Conservation (phyloP, 2,113 vertebrate species). For the Hipposideros armiger region DNA sequence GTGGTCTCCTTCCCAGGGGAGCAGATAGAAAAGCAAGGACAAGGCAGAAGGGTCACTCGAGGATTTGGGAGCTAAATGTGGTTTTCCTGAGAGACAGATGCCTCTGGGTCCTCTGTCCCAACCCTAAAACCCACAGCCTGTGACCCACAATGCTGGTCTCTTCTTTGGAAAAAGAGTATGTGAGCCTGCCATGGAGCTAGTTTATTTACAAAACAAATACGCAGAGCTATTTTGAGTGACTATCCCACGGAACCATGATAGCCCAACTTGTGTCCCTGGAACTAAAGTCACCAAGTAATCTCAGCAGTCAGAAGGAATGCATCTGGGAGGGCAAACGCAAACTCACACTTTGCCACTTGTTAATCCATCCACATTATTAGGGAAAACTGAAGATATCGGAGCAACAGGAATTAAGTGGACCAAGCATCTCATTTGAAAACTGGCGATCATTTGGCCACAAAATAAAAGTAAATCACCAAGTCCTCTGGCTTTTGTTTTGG, state of each 20-base stretch:
- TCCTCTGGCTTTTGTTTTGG: background rate
- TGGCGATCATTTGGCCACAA: background rate
- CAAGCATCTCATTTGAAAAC: background rate
- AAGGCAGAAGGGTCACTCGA: background rate
- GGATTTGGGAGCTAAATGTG: background rate
- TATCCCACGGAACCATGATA: constrained; percentile 36
- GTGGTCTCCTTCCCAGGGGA: background rate
- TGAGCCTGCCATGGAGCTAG: background rate
- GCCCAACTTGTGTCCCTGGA: constrained; percentile 11
- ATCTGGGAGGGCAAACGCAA: background rate
- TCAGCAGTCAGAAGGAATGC: background rate
- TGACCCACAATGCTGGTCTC: background rate
- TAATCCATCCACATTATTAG: too few relatives aligned
- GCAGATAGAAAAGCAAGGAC: too few relatives aligned
- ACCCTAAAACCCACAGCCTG: background rate
- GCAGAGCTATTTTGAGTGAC: constrained; percentile 40
- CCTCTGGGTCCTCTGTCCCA: background rate
- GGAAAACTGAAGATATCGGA: background rate
- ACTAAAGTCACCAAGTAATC: constrained; percentile 74
- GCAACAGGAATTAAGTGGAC: background rate
- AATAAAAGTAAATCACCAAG: background rate
- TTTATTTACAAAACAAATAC: background rate
- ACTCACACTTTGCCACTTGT: too few relatives aligned
- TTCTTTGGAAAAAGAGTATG: background rate
- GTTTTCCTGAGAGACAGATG: background rate